Conservation (phyloP, 1,140 invertebrate species). For the Lepidurus couesii region DNA sequence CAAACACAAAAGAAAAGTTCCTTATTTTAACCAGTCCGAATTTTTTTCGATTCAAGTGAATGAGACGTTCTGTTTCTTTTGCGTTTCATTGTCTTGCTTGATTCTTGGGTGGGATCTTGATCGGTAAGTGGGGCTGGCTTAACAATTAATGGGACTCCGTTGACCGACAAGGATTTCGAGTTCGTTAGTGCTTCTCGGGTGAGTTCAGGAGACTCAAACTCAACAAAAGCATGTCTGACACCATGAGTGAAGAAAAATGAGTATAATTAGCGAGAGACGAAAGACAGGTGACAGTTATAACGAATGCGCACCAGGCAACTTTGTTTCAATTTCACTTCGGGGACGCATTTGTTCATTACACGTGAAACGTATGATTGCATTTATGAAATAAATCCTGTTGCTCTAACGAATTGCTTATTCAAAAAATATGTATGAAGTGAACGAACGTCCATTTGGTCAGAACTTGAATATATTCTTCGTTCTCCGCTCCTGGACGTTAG, state of each 20-base stretch:
- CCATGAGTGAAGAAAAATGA: neutral
- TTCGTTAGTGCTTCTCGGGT: constrained; percentile 4
- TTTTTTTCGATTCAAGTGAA: neutral
- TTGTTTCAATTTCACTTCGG: too few relatives aligned
- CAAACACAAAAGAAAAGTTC: neutral
- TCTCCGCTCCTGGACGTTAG: too few relatives aligned
- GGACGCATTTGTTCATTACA: too few relatives aligned
- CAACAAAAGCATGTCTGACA: constrained; percentile 23
- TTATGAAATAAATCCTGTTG: too few relatives aligned
- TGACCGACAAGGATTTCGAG: constrained; percentile 8
- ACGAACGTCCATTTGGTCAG: too few relatives aligned
- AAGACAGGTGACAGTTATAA: too few relatives aligned
- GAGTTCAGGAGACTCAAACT: constrained; percentile 16
- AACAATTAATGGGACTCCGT: constrained; percentile 14
- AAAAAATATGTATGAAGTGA: too few relatives aligned
- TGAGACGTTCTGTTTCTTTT: neutral
- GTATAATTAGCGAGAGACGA: neutral
- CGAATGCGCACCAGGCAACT: too few relatives aligned
- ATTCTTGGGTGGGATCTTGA: neutral
- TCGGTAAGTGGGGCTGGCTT: neutral
- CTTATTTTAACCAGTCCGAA: neutral
- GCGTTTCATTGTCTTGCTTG: neutral
- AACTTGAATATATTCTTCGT: too few relatives aligned
- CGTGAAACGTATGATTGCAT: too few relatives aligned
- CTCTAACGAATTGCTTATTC: too few relatives aligned